These are phyloP conservation scores for Argya squamiceps DNA, from an alignment of 2,797 vertebrate genomes.

Conservation along the genomic window DNA sequence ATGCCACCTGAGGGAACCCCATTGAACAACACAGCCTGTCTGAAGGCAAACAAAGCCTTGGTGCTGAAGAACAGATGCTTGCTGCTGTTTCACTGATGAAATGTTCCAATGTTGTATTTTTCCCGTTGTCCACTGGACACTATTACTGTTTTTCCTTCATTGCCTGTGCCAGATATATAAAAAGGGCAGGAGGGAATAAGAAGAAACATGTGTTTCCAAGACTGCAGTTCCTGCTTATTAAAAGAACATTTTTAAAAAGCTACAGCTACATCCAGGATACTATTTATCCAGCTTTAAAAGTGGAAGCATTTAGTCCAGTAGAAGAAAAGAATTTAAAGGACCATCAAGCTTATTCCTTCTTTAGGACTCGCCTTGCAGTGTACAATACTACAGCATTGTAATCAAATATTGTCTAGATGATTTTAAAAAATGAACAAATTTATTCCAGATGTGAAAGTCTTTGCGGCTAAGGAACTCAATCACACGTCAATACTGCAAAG, in stretches of 20 bases:
- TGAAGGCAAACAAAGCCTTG: background rate
- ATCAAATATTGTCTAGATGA: background rate
- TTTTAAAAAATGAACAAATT: background rate
- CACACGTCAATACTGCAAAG: background rate
- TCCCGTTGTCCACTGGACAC: background rate
- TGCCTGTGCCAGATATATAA: background rate
- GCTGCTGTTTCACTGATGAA: background rate
- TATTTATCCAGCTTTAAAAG: background rate
- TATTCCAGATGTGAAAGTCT: slow-evolving; percentile 1
- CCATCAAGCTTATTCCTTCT: background rate
- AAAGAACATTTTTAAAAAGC: background rate
- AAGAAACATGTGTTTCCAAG: slow-evolving; percentile 12
- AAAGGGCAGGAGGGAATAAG: slow-evolving; percentile 9
- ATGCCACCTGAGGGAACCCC: background rate
- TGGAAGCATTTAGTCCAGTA: background rate
- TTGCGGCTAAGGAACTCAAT: background rate
- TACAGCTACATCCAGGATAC: background rate
- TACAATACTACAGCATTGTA: background rate
- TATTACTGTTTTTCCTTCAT: slow-evolving; percentile 24
- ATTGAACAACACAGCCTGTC: background rate
- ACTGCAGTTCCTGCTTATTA: slow-evolving; percentile 12
- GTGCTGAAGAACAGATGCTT: background rate
- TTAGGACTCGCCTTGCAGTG: background rate
- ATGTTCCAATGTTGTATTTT: background rate
- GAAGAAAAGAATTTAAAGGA: background rate